A percentile compares a stretch with the other conserved stretches of the same genome.
Conservation (phyloP, 1,140 invertebrate species). For the Trichonephila clavipes region DNA sequence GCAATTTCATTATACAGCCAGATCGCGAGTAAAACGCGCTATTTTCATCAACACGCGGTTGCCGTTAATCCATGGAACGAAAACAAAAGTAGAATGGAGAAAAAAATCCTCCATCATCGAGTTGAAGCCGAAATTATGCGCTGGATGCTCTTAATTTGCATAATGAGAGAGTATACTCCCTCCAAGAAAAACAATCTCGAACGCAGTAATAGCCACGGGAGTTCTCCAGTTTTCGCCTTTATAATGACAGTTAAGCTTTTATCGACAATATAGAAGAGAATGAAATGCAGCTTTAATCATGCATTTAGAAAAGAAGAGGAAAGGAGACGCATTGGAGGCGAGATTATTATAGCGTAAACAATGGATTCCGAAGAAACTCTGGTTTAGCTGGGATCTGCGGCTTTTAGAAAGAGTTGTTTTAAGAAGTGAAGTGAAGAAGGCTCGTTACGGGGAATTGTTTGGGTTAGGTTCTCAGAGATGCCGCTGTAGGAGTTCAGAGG, state of each 20-base stretch:
- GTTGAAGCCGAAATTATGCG: constrained; percentile 59
- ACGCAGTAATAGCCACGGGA: constrained; percentile 53
- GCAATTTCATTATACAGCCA: constrained; percentile 30
- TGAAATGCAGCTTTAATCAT: constrained; percentile 57
- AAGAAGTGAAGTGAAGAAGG: neutral
- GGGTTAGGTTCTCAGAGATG: neutral
- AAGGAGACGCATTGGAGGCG: neutral
- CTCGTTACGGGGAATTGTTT: neutral
- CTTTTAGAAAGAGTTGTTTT: constrained; percentile 5
- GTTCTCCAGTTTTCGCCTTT: constrained; percentile 38
- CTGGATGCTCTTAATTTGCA: constrained; percentile 65
- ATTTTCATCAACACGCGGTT: constrained; percentile 56
- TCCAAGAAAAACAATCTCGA: constrained; percentile 43
- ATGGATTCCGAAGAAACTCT: constrained; percentile 33
- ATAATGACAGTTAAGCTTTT: constrained; percentile 71
- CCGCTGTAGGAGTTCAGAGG: neutral
- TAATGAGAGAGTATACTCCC: constrained; percentile 45
- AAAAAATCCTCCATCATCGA: neutral
- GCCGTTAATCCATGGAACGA: constrained; percentile 25
- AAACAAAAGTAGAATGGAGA: constrained; percentile 17
- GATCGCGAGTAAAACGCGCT: neutral
- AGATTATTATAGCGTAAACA: constrained; percentile 65
- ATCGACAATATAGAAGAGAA: constrained; percentile 63
- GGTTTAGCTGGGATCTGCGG: neutral
- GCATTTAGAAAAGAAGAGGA: neutral